Base-by-base conservation (phyloP, 2,797 vertebrate genomes). In the Platalea minor region DNA sequence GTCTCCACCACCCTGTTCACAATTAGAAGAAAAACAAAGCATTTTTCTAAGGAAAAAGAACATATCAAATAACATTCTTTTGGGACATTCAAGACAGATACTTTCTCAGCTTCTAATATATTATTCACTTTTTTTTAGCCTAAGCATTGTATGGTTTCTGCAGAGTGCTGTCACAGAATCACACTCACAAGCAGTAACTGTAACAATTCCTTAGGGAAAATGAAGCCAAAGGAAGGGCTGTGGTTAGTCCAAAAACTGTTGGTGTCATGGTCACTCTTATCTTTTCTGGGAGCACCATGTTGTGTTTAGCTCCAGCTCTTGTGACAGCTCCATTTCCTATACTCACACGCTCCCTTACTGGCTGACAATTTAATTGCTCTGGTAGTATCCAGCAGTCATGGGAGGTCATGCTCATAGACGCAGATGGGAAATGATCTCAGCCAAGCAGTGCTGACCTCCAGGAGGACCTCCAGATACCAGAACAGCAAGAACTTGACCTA, bases 1-100 rank as follows among this genome's bases (percentile, higher is more conserved):
- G 94, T 99, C 99, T 23, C 99, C 99, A 48, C 99, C 99, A 79
- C 99, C 99, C 99, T 99, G 97, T 94, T 86, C 37, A 96, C 48
- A 78, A 93, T 35, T 0, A 93, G 57, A 91, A 92, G 73, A 51
- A 70, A 94, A 93, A 72, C 13, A 89, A 45, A 61, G 37, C 28
- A 39, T 73, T 85, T 63, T 41, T 86, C 29, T 31, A 23, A 85
- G 21, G 19, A 92, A 85, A 61, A 79, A 29, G 12, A 17, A 13
- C 13, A 53, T 13, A 51, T 16, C 28, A 59, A 72, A 5, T 45
- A 60, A 41, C n/a, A 80, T 86, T 59, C 23, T 84, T 76, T 73
- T 28, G 6, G 20, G 19, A 56, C 18, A 59, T 54, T 91, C 28
- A 68, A 61, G 24, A 26, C 13, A 78, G 35, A 25, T 35, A 53